Percentiles rank a stretch among this genome's conserved stretches.
phyloP scores from a whole-genome alignment of 2,888 invertebrate genomes.

The Hemithea aestivaria region DNA sequence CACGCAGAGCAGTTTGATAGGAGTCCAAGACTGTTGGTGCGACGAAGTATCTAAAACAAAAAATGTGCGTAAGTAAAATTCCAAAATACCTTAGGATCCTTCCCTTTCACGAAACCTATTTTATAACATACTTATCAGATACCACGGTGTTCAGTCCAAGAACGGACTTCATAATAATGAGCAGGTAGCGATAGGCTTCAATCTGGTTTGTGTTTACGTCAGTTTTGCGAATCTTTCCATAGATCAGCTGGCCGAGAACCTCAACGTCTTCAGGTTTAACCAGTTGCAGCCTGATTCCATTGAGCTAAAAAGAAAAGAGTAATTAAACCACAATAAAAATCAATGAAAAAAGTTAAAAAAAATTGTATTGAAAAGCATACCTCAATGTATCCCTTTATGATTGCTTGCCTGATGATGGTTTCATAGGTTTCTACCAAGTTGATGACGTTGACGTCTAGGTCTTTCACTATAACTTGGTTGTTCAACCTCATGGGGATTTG shows the following conservation, averaged over 20 bases:
- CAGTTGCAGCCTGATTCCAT: conserved; percentile 55
- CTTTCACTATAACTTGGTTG: conserved; percentile 52
- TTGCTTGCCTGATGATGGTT: conserved; percentile 77
- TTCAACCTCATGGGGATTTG: conserved; percentile 73
- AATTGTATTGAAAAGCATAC: conserved; percentile 36
- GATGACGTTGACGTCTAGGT: conserved; percentile 46
- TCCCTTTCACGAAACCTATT: too few species aligned
- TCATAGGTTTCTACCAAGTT: conserved; percentile 63
- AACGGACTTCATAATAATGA: conserved; percentile 74
- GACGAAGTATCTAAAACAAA: conserved; percentile 66
- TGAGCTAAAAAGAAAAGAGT: conserved; percentile 52
- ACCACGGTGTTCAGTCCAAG: conserved; percentile 56
- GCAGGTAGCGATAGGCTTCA: conserved; percentile 78
- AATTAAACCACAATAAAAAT: conserved; percentile 2
- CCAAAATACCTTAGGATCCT: too few species aligned
- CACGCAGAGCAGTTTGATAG: conserved; percentile 83
- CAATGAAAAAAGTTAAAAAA: not conserved
- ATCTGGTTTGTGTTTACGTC: conserved; percentile 50
- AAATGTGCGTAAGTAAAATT: conserved; percentile 2
- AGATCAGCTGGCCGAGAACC: conserved; percentile 75
- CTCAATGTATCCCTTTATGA: conserved; percentile 74
- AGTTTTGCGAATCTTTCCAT: conserved; percentile 62
- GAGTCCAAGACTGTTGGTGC: conserved; percentile 80
- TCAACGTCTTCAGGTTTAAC: conserved; percentile 72
- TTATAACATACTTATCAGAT: conserved; percentile 57